phyloP scores from a whole-genome alignment of 1,140 invertebrate species.

The Brachystomella parvula region DNA sequence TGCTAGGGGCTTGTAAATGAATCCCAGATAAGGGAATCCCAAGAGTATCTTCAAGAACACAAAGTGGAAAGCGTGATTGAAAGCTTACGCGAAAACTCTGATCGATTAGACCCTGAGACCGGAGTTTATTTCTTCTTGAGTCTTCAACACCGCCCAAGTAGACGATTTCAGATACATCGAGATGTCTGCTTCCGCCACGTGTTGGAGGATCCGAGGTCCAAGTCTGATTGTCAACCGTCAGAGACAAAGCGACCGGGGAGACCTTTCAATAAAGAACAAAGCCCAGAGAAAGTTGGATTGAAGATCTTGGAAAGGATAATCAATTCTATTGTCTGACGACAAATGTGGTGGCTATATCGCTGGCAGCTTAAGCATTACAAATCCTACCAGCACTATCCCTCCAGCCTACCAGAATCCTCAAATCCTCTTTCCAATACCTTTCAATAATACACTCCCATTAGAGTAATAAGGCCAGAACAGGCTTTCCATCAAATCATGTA shows the following conservation, averaged over 20 bases:
- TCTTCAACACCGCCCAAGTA: slow-evolving; percentile 40
- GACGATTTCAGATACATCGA: slow-evolving; percentile 37
- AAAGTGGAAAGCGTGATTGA: not conserved
- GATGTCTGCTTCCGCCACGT: slow-evolving; percentile 30
- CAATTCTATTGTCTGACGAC: slow-evolving; percentile 2
- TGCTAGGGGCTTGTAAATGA: too few relatives aligned
- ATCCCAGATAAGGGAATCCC: slow-evolving; percentile 7
- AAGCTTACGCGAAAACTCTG: slow-evolving; percentile 38
- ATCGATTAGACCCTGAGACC: slow-evolving; percentile 35
- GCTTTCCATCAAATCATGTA: slow-evolving; percentile 1
- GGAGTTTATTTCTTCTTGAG: slow-evolving; percentile 40
- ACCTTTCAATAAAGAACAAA: slow-evolving; percentile 20
- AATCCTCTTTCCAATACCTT: not conserved
- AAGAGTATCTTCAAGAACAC: too few relatives aligned
- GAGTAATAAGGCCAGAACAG: not conserved
- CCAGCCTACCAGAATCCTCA: too few relatives aligned
- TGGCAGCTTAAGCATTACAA: slow-evolving; percentile 1
- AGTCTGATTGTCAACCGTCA: slow-evolving; percentile 36
- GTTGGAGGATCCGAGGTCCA: slow-evolving; percentile 28
- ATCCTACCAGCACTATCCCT: not conserved
- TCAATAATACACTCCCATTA: not conserved
- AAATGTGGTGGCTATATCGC: not conserved
- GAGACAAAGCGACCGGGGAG: slow-evolving; percentile 29
- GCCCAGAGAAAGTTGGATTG: not conserved
- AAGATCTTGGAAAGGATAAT: not conserved